A percentile compares a stretch with the other conserved stretches of the same genome.
phyloP scores from a whole-genome alignment of 1,140 invertebrate species.

The Megathymus violae region DNA sequence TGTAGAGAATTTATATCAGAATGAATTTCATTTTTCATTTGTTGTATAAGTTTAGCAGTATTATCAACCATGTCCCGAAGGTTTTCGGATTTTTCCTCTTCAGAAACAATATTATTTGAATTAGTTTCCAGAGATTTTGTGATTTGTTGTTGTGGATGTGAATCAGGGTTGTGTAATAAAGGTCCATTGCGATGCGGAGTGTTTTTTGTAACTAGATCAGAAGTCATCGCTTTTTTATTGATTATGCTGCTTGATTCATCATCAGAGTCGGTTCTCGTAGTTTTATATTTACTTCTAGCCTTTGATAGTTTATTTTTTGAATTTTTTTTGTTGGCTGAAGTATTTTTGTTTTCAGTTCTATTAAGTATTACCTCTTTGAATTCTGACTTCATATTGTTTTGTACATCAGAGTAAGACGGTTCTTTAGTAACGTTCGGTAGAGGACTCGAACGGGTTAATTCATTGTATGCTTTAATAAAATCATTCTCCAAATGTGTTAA shows the following conservation, averaged over 20 bases:
- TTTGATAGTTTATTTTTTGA: constrained; percentile 27
- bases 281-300: constrained; percentile 10
- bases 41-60: constrained; percentile 85
- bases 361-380: constrained; percentile 8
- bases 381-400: constrained; percentile 25
- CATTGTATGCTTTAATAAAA: constrained; percentile 78
- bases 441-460: constrained; percentile 66
- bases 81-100: constrained; percentile 74
- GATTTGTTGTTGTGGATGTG: neutral
- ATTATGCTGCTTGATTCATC: constrained; percentile 4
- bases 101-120: neutral
- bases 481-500: constrained; percentile 76
- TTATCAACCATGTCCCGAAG: constrained; percentile 84
- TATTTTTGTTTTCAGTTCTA: constrained; percentile 12
- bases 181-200: constrained; percentile 1
- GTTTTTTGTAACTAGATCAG: neutral
- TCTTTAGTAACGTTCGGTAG: constrained; percentile 52
- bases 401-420: constrained; percentile 5
- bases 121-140: neutral
- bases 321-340: neutral
- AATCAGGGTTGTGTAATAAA: constrained; percentile 14
- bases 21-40: constrained; percentile 86
- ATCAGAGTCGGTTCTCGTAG: constrained; percentile 6
- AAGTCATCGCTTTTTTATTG: neutral
- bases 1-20: constrained; percentile 84